phyloP scores from a whole-genome alignment of 2,113 vertebrate species.

The Rhinogobius similis region DNA sequence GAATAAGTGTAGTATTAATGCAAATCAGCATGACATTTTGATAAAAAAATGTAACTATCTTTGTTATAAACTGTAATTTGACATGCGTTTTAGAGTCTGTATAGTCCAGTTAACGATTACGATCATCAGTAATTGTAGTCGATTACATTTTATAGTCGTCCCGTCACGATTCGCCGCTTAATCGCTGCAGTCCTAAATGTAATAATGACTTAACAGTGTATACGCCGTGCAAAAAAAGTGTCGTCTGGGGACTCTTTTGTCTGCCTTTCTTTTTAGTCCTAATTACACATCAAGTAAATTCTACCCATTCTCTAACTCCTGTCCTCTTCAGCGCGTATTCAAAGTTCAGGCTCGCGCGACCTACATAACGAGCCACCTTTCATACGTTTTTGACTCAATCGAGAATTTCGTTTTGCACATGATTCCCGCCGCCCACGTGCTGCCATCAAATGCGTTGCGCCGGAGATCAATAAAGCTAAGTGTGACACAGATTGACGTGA shows the following conservation, averaged over 20 bases:
- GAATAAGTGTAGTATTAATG: too few relatives aligned
- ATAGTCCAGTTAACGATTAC: too few relatives aligned
- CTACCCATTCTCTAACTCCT: background rate
- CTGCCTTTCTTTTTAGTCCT: background rate
- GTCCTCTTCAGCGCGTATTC: conserved; percentile 36
- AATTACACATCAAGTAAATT: background rate
- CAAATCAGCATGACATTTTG: too few relatives aligned
- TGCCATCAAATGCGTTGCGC: conserved; percentile 47
- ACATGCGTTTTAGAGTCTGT: too few relatives aligned
- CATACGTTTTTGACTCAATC: conserved; percentile 49
- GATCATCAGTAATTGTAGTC: too few relatives aligned
- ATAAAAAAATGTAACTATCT: too few relatives aligned
- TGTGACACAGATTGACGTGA: conserved; percentile 73
- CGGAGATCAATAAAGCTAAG: conserved; percentile 63
- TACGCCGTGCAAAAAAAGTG: background rate
- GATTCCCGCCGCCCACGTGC: conserved; percentile 60
- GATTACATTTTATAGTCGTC: too few relatives aligned
- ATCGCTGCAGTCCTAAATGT: too few relatives aligned
- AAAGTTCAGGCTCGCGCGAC: conserved; percentile 58
- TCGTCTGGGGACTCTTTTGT: background rate
- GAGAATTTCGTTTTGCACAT: conserved; percentile 52
- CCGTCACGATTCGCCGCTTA: too few relatives aligned
- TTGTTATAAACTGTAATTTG: too few relatives aligned
- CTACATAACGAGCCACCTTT: conserved; percentile 63
- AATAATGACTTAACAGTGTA: background rate